phyloP scores from a whole-genome alignment of 1,140 invertebrate species.

The Pseudachorutes palmiensis region DNA sequence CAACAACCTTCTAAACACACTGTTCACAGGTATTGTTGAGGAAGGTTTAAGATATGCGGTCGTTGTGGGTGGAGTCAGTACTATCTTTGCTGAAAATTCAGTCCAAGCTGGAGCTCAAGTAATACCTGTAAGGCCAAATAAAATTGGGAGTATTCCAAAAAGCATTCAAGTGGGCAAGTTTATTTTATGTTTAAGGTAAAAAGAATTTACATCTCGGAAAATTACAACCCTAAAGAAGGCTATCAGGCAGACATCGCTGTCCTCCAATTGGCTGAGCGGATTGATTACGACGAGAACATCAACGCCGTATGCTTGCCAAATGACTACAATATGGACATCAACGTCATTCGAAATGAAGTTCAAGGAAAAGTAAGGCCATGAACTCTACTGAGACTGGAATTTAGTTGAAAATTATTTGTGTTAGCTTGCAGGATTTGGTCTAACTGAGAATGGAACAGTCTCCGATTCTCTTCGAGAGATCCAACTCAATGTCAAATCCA shows the following conservation, averaged over 20 bases:
- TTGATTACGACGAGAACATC: not conserved
- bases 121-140: not conserved
- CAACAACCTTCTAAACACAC: not conserved
- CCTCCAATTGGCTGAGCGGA: not conserved
- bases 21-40: not conserved
- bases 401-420: too few species aligned
- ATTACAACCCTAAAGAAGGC: not conserved
- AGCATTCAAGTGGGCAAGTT: too few species aligned
- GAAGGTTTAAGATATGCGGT: not conserved
- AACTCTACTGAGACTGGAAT: too few species aligned
- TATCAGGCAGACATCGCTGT: slow-evolving; percentile 11
- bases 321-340: not conserved
- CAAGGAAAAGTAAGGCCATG: slow-evolving; percentile 6
- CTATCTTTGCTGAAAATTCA: not conserved
- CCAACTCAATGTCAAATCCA: not conserved
- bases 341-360: not conserved
- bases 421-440: slow-evolving; percentile 10
- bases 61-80: not conserved
- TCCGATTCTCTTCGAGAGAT: not conserved
- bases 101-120: not conserved
- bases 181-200: not conserved
- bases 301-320: slow-evolving; percentile 3
- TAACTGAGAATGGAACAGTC: slow-evolving; percentile 8
- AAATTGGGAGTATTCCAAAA: not conserved
- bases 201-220: slow-evolving; percentile 8